Evolutionary conservation across 2,888 invertebrate species (phyloP), one percentile per base, ranked within the genome.

Genomic region (Trichogramma evanescens): DNA sequence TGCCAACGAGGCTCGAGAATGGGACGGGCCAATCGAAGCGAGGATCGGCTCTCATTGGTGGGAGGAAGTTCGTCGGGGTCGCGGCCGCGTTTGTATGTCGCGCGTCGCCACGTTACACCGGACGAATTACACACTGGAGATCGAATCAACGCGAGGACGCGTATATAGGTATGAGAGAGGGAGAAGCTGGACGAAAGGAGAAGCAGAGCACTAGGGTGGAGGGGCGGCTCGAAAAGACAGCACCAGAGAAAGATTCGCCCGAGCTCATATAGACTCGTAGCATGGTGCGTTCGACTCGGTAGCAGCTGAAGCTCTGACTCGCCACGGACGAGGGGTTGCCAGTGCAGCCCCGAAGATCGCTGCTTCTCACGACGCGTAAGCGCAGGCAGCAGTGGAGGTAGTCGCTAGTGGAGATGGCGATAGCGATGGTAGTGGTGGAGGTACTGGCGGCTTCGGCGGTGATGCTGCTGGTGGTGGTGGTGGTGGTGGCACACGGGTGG

Each of bases 201-300:
- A 74, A 72, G 73, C 75, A 75, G 74, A 75, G 74, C 74, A 74
- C 13, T 57, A 74, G 26, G 6, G 49, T 49, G 73, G 76, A 76
- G 76, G 75, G 75, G 76, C 75, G 69, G 75, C 76, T 76, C 75
- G 72, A 75, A 75, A 75, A 74, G 74, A 76, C 74, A 2, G 26
- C 3, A 2, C 1, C 26, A 26, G 26, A 26, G 26, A 26, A 26
- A 26, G 26, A 26, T 26, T 26, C 3, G 3, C 26, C 3, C 26
- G 26, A 26, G 26, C 26, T 26, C 26, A 2, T 13, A 13, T 2
- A 13, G 2, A 13, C 13, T 26, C 26, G 26, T 26, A 26, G 4
- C 41, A 9, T 40, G 9, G 9, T 26, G 38, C 42, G 9, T 7
- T 26, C 10, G 7, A 63, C 52, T 13, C 42, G 54, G 50, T 6